These are phyloP conservation scores for Drosophila ohnishii DNA, from an alignment of 1,140 invertebrate species.

Conservation along the genomic window DNA sequence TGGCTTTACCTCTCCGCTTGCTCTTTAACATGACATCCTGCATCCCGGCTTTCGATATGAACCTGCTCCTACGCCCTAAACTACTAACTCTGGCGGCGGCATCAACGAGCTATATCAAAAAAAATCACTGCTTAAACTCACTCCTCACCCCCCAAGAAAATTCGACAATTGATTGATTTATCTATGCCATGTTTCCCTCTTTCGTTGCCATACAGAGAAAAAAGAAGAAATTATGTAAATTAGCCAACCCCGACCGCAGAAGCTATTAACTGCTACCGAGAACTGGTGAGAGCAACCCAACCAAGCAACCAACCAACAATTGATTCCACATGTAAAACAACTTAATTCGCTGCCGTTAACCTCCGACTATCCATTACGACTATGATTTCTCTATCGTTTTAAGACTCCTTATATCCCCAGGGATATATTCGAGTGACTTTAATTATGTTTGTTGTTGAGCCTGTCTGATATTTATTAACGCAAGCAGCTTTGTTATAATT, in stretches of 20 bases:
- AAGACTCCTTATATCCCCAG: constrained; percentile 40
- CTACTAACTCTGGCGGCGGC: constrained; percentile 54
- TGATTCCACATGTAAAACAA: constrained; percentile 47
- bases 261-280: constrained; percentile 44
- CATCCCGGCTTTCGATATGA: constrained; percentile 24
- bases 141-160: constrained; percentile 5
- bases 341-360: constrained; percentile 60
- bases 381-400: constrained; percentile 41
- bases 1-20: constrained; percentile 35
- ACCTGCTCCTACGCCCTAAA: constrained; percentile 19
- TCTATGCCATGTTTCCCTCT: constrained; percentile 69
- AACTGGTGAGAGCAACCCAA: constrained; percentile 59
- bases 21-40: constrained; percentile 13
- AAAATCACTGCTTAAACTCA: constrained; percentile 30
- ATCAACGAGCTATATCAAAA: constrained; percentile 42
- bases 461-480: constrained; percentile 79
- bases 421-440: constrained; percentile 50
- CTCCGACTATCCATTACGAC: constrained; percentile 38
- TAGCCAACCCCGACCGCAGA: constrained; percentile 58
- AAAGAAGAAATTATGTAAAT: constrained; percentile 70
- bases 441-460: constrained; percentile 71
- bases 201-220: constrained; percentile 66
- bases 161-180: constrained; percentile 58
- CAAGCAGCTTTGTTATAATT: constrained; percentile 67
- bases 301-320: constrained; percentile 39